Evolutionary conservation across 2,888 invertebrate genomes (phyloP), one percentile per base, ranked within the genome.

Genomic region (Agonopterix alstromeriana): DNA sequence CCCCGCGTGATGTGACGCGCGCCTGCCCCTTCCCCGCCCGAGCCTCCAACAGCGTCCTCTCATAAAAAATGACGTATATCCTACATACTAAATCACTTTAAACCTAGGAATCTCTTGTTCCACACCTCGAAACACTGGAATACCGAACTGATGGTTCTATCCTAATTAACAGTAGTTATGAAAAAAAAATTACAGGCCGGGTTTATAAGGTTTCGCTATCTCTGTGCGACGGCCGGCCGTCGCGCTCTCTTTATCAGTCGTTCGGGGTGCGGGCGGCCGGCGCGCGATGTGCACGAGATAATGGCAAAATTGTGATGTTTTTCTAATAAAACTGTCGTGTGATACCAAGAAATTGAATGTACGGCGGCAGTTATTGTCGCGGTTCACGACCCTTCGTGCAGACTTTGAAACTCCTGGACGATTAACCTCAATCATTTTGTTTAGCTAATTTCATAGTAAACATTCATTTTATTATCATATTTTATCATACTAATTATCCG

Each of bases 281-380:
- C 69, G 77, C 67, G 68, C 76, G 73, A 69, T 70, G 69, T 71
- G 68, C 70, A 70, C 73, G 68, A 76, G 79, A 82, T 81, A 83
- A 84, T 85, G 86, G 86, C 71, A 79, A 87, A 87, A 84, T 87
- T 88, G 87, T 86, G 87, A 88, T 85, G 77, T 82, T 87, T 86
- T 83, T 84, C 86, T 80, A 74, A 60, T 66, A 67, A 68, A 65
- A 63, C 56, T 64, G 66, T 42, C 12, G 11, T 35, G 47, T 35
- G 44, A 10, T 27, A 11, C 11, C 10, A 56, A 61, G 54, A 57
- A 57, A 50, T 58, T 55, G 55, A 59, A 60, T 54, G 53, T 47
- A 46, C 52, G 50, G 52, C 54, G 56, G 56, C 53, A 53, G 53
- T 55, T 51, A 48, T 48, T 48, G 45, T 51, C 53, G 3, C 9